Conservation (phyloP, 2,797 vertebrate genomes). For the Danionella dracula region DNA sequence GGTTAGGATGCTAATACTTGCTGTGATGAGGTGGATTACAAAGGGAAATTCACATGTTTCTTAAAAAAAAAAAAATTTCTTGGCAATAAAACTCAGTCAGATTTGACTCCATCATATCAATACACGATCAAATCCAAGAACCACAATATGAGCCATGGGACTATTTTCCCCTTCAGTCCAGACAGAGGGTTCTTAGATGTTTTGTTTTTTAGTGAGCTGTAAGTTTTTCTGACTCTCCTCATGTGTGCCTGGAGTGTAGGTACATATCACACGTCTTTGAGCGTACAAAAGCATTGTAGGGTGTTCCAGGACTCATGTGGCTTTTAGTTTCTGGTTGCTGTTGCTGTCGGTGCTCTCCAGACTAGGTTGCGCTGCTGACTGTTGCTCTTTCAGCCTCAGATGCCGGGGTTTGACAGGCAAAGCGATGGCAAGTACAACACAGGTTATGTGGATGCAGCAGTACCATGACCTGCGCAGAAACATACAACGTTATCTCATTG, state of each 20-base stretch:
- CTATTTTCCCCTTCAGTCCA: constrained; percentile 28
- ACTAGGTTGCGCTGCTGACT: constrained; percentile 49
- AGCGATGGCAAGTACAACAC: constrained; percentile 75
- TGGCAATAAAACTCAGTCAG: constrained; percentile 31
- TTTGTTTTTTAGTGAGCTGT: constrained; percentile 33
- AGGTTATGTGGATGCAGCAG: constrained; percentile 79
- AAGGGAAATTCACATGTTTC: constrained; percentile 70
- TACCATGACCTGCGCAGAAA: constrained; percentile 78
- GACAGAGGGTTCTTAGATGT: constrained; percentile 26
- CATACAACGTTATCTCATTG: not conserved
- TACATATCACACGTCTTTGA: constrained; percentile 21
- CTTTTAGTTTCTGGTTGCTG: constrained; percentile 70
- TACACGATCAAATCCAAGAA: constrained; percentile 23
- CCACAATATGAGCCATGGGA: constrained; percentile 30
- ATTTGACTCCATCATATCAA: constrained; percentile 35
- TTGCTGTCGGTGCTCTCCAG: constrained; percentile 67
- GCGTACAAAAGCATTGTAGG: constrained; percentile 11
- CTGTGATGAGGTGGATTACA: constrained; percentile 57
- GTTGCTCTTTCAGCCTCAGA: constrained; percentile 65
- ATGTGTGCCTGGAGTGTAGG: constrained; percentile 38
- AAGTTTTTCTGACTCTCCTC: constrained; percentile 32
- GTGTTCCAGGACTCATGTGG: constrained; percentile 53
- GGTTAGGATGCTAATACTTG: constrained; percentile 28
- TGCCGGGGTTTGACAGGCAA: constrained; percentile 79
- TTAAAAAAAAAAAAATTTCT: constrained; percentile 43